Base-by-base conservation (phyloP, 2,797 vertebrate genomes). In the Neoniphon sammara region DNA sequence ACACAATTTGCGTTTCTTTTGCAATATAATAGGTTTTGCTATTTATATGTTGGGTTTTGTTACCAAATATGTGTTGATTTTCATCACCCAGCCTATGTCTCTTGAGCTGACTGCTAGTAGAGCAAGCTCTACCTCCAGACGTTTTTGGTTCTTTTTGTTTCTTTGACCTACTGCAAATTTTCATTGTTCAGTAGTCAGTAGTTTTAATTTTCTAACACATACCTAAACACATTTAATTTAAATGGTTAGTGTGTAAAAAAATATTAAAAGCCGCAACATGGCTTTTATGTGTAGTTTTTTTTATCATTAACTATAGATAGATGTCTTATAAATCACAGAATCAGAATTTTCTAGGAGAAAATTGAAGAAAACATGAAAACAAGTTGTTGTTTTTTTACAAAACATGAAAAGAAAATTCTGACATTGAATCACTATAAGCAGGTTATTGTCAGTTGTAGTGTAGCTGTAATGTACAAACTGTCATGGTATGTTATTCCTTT, bases 71-170 rank as follows among this genome's bases (percentile, higher is more conserved):
- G 84, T 93, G 85, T 93, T 87, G 85, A 70, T 89, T 86, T 91
- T 90, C 87, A 53, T 85, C 87, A 77, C 65, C 65, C 82, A 63
- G 75, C 78, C 70, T 4, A 39, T 42, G 73, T 88, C 75, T 85
- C 80, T 65, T 42, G 77, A 81, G 87, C 85, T 79, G 83, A 80
- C 83, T 89, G 86, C 61, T 83, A 75, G 82, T 91, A 87, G 88
- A 91, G 87, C 89, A 76, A 94, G 92, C 95, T 95, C 94, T 96
- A 96, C 95, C 95, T 95, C 94, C 94, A 93, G 80, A 56, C 76
- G n/a, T n/a, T n/a, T 65, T 91, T 94, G 79, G 90, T 90, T 89
- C 71, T 87, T 92, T 91, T 89, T 84, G 84, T 93, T 80, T 88
- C 73, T n/a, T n/a, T n/a, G 77, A 73, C 77, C 74, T 75, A 87